A percentile compares a stretch with the other conserved stretches of the same genome.
These are phyloP conservation scores for Lasioglossum baleicum DNA, from an alignment of 1,140 invertebrate genomes.

Conservation along the genomic window DNA sequence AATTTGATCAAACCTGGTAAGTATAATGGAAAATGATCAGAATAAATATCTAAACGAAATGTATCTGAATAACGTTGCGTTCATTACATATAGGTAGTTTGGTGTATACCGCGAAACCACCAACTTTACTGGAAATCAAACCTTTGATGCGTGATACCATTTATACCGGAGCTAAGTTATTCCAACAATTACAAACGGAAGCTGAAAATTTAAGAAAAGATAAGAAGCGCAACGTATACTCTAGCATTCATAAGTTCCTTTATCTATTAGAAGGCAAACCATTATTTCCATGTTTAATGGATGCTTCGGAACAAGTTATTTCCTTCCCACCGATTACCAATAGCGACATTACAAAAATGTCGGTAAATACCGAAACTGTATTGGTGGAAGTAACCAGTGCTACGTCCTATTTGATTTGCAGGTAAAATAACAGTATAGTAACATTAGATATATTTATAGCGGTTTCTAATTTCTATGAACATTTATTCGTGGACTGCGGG, in stretches of 20 bases:
- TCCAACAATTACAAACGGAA: constrained; percentile 85
- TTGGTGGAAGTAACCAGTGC: constrained; percentile 90
- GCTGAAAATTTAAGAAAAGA: constrained; percentile 88
- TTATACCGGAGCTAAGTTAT: constrained; percentile 84
- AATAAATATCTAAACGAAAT: background rate
- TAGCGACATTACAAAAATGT: constrained; percentile 88
- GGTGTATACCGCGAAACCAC: constrained; percentile 84
- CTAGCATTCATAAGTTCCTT: constrained; percentile 90
- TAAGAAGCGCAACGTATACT: constrained; percentile 89
- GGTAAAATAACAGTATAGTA: constrained; percentile 64
- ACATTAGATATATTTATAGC: constrained; percentile 3
- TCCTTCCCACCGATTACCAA: constrained; percentile 93
- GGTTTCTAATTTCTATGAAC: too few species aligned
- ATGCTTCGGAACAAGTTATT: constrained; percentile 83
- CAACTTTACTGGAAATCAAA: constrained; percentile 82
- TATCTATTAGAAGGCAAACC: constrained; percentile 88
- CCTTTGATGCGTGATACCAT: constrained; percentile 83
- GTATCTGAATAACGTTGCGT: constrained; percentile 25
- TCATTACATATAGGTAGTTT: constrained; percentile 80
- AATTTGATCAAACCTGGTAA: constrained; percentile 82
- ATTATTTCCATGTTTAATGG: constrained; percentile 86
- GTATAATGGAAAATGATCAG: background rate
- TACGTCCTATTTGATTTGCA: constrained; percentile 83
- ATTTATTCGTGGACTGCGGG: background rate
- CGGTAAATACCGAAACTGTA: constrained; percentile 83